Conservation (phyloP, 2,888 invertebrate genomes). For the Frankliniella fusca region DNA sequence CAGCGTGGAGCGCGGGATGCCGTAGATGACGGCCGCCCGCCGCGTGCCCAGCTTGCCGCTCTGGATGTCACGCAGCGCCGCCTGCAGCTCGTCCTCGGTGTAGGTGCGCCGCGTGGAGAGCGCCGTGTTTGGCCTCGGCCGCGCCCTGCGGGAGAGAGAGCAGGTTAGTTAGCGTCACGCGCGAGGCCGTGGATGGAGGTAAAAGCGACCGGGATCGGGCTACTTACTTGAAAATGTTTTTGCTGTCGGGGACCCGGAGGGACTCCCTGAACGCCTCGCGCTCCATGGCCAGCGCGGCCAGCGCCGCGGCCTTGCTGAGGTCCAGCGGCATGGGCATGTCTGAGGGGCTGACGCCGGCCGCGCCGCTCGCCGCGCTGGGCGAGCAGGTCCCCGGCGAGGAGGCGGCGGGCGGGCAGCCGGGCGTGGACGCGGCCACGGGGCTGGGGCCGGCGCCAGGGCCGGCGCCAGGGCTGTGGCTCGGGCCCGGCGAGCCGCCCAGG, state of each 20-base stretch:
- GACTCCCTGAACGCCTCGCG: constrained; percentile 33
- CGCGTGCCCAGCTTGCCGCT: constrained; percentile 88
- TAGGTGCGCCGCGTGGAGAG: constrained; percentile 69
- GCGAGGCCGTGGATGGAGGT: no score
- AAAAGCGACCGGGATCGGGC: neutral
- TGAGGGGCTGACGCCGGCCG: constrained; percentile 23
- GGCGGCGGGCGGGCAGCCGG: constrained; percentile 37
- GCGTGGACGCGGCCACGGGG: constrained; percentile 40
- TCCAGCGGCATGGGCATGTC: constrained; percentile 18
- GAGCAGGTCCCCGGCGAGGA: constrained; percentile 32
- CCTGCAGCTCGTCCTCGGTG: constrained; percentile 91
- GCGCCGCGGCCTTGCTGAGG: constrained; percentile 26
- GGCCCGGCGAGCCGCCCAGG: constrained; percentile 34
- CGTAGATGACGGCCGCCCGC: constrained; percentile 90
- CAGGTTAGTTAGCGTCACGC: constrained; percentile 37
- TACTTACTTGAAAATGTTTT: constrained; percentile 68
- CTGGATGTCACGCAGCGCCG: constrained; percentile 90
- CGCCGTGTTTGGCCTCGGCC: constrained; percentile 56
- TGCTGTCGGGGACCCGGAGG: constrained; percentile 44
- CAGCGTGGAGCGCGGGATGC: constrained; percentile 92
- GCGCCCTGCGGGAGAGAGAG: constrained; percentile 59
- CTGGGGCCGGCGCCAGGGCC: constrained; percentile 37
- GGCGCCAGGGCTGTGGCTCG: constrained; percentile 32
- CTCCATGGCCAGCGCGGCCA: constrained; percentile 28
- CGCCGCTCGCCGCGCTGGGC: constrained; percentile 28